A percentile compares a stretch with the other conserved stretches of the same genome.
Conservation (phyloP, 2,888 invertebrate genomes). For the Dusona sp. region DNA sequence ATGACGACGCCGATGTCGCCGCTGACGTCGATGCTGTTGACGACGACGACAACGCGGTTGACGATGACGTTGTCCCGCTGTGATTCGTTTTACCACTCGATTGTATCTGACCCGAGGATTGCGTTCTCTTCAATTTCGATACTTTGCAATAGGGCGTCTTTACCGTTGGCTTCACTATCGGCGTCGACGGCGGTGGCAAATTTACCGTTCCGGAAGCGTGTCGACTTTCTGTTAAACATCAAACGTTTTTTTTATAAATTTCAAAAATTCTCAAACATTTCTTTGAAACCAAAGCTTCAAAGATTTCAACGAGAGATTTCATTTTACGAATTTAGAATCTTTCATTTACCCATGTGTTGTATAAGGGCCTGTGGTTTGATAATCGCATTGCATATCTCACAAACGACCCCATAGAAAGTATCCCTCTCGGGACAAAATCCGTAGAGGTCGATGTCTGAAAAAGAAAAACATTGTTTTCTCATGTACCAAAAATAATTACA, state of each 20-base stretch:
- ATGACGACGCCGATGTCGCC: conserved; percentile 47
- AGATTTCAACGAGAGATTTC: not conserved
- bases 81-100: conserved; percentile 66
- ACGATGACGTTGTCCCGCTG: conserved; percentile 58
- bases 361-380: conserved; percentile 92
- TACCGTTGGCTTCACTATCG: conserved; percentile 77
- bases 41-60: conserved; percentile 29
- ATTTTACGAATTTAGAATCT: not conserved
- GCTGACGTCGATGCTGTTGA: conserved; percentile 47
- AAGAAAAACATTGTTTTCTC: conserved; percentile 49
- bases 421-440: conserved; percentile 92
- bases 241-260: not conserved
- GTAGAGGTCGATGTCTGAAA: conserved; percentile 90
- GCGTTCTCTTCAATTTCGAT: conserved; percentile 82
- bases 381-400: conserved; percentile 91
- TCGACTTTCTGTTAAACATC: conserved; percentile 79
- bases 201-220: conserved; percentile 81
- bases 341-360: conserved; percentile 88
- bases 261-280: not conserved
- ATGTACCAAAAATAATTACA: not conserved
- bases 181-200: conserved; percentile 81
- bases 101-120: conserved; percentile 73
- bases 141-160: conserved; percentile 83
- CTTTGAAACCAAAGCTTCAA: not conserved
- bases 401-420: conserved; percentile 91